Conservation (phyloP, 2,113 vertebrate genomes). For the Oceanites oceanicus region DNA sequence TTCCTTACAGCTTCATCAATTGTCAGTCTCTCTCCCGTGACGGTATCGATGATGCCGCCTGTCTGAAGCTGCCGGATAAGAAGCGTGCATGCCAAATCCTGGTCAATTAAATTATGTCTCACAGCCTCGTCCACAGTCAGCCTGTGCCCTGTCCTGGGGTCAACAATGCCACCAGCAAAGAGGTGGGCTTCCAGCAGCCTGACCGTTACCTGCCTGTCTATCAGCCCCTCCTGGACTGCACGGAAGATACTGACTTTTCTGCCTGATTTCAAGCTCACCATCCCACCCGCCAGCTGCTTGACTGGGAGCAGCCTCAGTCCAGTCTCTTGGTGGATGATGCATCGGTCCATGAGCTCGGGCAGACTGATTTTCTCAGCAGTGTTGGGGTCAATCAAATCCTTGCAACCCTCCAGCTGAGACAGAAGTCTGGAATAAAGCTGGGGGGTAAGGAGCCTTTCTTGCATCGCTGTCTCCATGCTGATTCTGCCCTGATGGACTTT, state of each 20-base stretch:
- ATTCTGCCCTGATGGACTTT: conserved; percentile 59
- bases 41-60: conserved; percentile 85
- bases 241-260: conserved; percentile 86
- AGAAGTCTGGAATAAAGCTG: conserved; percentile 73
- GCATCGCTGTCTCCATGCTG: conserved; percentile 77
- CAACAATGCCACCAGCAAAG: conserved; percentile 92
- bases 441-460: conserved; percentile 70
- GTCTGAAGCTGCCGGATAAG: conserved; percentile 84
- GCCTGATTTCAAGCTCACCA: conserved; percentile 83
- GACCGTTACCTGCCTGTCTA: conserved; percentile 83
- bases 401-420: conserved; percentile 63
- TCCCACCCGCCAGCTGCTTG: conserved; percentile 84
- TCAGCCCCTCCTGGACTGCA: conserved; percentile 88
- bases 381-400: conserved; percentile 90
- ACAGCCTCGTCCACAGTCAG: conserved; percentile 84
- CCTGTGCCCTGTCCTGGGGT: conserved; percentile 88
- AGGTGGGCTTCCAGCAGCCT: conserved; percentile 90
- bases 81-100: conserved; percentile 86
- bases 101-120: conserved; percentile 83
- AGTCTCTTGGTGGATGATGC: conserved; percentile 78
- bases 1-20: conserved; percentile 83
- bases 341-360: conserved; percentile 77
- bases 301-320: conserved; percentile 86
- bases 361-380: conserved; percentile 86
- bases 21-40: conserved; percentile 77